phyloP scores from a whole-genome alignment of 2,888 invertebrate species.

The Nymphalis c-album region DNA sequence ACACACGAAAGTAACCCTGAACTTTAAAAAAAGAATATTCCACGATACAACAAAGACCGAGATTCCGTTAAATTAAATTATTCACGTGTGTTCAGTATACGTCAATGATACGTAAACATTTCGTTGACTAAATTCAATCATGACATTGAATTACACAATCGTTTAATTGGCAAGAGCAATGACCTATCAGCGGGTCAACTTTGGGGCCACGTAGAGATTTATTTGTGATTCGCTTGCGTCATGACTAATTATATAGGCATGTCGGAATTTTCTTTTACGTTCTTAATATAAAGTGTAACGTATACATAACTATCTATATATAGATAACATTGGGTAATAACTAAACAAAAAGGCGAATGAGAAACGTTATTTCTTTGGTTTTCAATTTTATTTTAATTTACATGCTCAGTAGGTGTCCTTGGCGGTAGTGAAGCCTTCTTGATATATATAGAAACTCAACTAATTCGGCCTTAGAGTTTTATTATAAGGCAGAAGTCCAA shows the following conservation, averaged over 20 bases:
- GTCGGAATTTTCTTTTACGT: not conserved
- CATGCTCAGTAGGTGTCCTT: too few relatives aligned
- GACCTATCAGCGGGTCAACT: constrained; percentile 31
- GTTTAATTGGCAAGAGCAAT: constrained; percentile 38
- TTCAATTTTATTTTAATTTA: too few relatives aligned
- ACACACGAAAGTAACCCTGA: not conserved
- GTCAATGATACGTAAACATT: constrained; percentile 25
- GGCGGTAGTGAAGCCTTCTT: too few relatives aligned
- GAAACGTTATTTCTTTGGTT: too few relatives aligned
- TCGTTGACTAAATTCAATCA: constrained; percentile 32
- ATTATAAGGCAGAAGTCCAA: not conserved
- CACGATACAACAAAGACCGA: not conserved
- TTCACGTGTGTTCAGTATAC: not conserved
- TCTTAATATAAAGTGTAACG: not conserved
- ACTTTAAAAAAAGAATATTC: not conserved
- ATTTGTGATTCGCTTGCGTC: constrained; percentile 8
- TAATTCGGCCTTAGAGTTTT: not conserved
- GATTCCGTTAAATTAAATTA: constrained; percentile 6
- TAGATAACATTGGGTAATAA: not conserved
- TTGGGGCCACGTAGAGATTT: constrained; percentile 14
- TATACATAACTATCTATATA: not conserved
- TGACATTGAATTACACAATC: constrained; percentile 37
- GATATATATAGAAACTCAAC: not conserved
- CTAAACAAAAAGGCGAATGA: too few relatives aligned
- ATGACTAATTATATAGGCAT: not conserved